phyloP scores from a whole-genome alignment of 2,797 vertebrate species.

The Carcharodon carcharias region DNA sequence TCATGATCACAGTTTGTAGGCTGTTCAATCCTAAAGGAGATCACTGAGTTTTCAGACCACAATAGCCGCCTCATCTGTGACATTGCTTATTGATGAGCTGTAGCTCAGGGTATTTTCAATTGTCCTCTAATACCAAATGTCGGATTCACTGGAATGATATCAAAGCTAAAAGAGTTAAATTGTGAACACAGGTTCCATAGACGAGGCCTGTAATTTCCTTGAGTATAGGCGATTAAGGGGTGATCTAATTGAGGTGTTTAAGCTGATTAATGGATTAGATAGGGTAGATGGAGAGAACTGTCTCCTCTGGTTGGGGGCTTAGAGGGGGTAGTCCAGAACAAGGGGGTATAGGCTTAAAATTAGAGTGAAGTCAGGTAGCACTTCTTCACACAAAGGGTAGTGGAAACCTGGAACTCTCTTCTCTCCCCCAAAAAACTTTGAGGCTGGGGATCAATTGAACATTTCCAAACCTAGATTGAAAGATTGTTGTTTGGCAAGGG shows the following conservation, averaged over 20 bases:
- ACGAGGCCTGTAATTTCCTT: not conserved
- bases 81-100: not conserved
- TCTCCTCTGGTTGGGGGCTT: not conserved
- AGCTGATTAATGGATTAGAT: not conserved
- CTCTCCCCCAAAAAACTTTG: not conserved
- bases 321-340: not conserved
- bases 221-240: not conserved
- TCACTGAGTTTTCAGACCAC: not conserved
- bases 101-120: not conserved
- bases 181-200: not conserved
- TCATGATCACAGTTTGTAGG: not conserved
- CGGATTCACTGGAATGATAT: not conserved
- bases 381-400: not conserved
- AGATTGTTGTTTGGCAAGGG: not conserved
- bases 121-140: not conserved
- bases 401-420: not conserved
- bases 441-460: not conserved
- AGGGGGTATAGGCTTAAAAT: not conserved
- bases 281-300: not conserved
- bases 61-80: not conserved
- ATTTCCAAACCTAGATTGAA: too few relatives aligned
- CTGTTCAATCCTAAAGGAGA: not conserved
- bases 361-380: not conserved
- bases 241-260: not conserved
- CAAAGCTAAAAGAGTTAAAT: not conserved